A percentile compares a stretch with the other conserved stretches of the same genome.
Evolutionary conservation across 2,888 invertebrate genomes (phyloP).

Genomic region (Diploptera punctata): DNA sequence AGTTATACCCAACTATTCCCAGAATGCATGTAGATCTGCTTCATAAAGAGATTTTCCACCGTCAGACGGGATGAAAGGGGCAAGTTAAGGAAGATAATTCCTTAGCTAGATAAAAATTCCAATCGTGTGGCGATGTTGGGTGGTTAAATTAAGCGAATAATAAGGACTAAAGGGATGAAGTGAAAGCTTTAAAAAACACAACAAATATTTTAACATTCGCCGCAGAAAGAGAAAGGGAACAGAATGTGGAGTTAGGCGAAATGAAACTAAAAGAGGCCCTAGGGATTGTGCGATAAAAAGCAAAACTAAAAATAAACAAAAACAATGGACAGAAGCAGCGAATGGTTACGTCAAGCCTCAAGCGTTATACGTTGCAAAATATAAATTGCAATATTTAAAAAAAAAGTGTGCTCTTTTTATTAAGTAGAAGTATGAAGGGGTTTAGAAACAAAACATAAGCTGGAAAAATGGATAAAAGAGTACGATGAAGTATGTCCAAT

Average conservation of each 20-base stretch:
- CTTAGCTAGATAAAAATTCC: neutral
- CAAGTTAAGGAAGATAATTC: neutral
- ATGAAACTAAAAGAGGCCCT: neutral
- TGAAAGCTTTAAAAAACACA: neutral
- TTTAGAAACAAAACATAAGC: neutral
- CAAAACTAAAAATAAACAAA: constrained; percentile 15
- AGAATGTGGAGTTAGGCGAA: neutral
- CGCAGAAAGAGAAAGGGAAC: neutral
- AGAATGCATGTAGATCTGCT: neutral
- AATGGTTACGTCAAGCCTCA: neutral
- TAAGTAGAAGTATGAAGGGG: constrained; percentile 12
- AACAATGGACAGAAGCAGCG: constrained; percentile 6
- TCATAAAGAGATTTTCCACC: constrained; percentile 7
- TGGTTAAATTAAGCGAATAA: constrained; percentile 27
- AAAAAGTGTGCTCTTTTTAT: constrained; percentile 7
- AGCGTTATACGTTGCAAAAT: neutral
- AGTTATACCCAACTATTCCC: neutral
- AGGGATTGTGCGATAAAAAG: neutral
- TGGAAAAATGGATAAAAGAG: neutral
- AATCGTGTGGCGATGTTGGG: neutral
- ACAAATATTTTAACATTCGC: neutral
- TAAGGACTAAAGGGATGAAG: neutral
- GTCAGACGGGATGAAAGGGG: neutral
- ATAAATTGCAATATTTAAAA: constrained; percentile 15
- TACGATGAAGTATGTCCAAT: neutral